Evolutionary conservation across 2,797 vertebrate genomes (phyloP).

Genomic region (Bradypodion pumilum): DNA sequence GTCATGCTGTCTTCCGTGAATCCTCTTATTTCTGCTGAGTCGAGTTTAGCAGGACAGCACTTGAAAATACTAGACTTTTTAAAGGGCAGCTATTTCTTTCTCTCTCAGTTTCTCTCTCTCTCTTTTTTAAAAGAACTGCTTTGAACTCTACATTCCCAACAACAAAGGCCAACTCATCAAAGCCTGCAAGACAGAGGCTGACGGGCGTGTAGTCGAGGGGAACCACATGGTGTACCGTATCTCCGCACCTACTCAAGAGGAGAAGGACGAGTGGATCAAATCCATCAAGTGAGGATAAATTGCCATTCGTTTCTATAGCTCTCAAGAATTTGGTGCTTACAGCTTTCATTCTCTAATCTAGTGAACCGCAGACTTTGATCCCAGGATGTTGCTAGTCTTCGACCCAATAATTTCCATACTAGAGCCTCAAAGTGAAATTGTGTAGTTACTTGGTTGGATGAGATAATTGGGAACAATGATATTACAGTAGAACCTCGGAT

Average conservation of each 20-base stretch:
- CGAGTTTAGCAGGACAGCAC: too few species aligned
- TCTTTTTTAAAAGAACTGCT: constrained; percentile 84
- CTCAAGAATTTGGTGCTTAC: not conserved
- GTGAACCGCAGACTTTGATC: not conserved
- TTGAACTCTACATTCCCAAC: constrained; percentile 94
- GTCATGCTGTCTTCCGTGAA: not conserved
- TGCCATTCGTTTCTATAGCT: not conserved
- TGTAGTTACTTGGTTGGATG: too few species aligned
- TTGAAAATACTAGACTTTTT: not conserved
- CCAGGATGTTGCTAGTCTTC: not conserved
- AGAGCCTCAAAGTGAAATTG: not conserved
- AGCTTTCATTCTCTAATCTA: not conserved
- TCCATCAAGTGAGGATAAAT: constrained; percentile 84
- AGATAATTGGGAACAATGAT: too few species aligned
- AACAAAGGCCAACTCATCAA: constrained; percentile 96
- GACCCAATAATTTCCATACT: not conserved
- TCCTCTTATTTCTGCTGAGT: not conserved
- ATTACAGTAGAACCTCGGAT: too few species aligned
- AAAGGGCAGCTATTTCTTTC: not conserved
- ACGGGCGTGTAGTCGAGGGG: constrained; percentile 91
- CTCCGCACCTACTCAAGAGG: constrained; percentile 90
- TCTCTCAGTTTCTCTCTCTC: not conserved
- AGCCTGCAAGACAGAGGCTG: constrained; percentile 85
- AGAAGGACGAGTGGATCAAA: constrained; percentile 96
- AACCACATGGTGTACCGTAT: constrained; percentile 91